Evolutionary conservation across 2,888 invertebrate genomes (phyloP).

Genomic region (Mythimna loreyi): DNA sequence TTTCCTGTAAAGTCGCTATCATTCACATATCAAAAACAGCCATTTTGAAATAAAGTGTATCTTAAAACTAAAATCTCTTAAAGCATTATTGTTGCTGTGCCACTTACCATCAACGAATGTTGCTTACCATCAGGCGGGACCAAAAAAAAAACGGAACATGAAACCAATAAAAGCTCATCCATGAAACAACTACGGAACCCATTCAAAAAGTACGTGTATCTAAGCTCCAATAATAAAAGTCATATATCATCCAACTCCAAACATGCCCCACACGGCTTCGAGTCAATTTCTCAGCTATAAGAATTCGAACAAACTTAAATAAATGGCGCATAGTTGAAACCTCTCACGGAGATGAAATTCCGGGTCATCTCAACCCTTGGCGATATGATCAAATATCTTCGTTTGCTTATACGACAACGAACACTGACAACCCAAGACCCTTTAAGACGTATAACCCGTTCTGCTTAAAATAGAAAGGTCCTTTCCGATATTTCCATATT

Average conservation of each 20-base stretch:
- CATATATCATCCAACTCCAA: slow-evolving; percentile 63
- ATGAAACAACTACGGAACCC: no score
- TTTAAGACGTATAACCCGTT: slow-evolving; percentile 42
- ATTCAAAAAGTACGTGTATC: slow-evolving; percentile 1
- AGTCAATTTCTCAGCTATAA: slow-evolving; percentile 80
- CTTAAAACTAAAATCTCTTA: no score
- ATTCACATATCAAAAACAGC: no score
- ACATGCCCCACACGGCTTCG: slow-evolving; percentile 72
- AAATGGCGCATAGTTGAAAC: slow-evolving; percentile 84
- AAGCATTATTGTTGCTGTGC: no score
- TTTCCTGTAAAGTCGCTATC: neutral
- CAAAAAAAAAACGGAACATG: no score
- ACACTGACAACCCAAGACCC: slow-evolving; percentile 44
- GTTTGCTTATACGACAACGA: slow-evolving; percentile 66
- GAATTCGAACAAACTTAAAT: slow-evolving; percentile 85
- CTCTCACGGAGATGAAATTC: slow-evolving; percentile 86
- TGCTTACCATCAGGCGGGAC: no score
- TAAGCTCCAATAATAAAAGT: slow-evolving; percentile 40
- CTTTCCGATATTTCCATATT: slow-evolving; percentile 51
- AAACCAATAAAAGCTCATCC: no score
- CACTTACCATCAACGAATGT: no score
- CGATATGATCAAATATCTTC: slow-evolving; percentile 83
- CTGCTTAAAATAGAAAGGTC: slow-evolving; percentile 48
- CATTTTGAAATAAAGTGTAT: no score
- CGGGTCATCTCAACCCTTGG: slow-evolving; percentile 76